Conservation (phyloP, 2,888 invertebrate genomes). For the Tribolium freemani region DNA sequence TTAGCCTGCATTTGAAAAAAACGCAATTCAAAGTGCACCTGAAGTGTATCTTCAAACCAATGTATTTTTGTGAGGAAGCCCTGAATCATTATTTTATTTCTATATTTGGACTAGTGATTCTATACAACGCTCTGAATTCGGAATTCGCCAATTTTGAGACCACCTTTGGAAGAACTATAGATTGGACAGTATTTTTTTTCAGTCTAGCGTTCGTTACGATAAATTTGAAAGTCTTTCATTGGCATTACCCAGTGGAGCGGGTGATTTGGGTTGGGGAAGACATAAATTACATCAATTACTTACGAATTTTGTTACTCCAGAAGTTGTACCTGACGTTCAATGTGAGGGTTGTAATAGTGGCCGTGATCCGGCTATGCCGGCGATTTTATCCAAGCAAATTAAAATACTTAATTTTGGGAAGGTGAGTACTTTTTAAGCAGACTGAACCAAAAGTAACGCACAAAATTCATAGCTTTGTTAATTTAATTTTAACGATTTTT, state of each 20-base stretch:
- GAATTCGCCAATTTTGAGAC: too few relatives aligned
- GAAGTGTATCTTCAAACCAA: too few relatives aligned
- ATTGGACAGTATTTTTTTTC: conserved; percentile 53
- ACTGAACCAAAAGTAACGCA: neutral
- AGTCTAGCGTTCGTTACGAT: conserved; percentile 92
- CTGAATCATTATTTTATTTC: too few relatives aligned
- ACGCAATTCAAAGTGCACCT: too few relatives aligned
- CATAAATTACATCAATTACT: conserved; percentile 81
- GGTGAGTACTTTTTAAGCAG: conserved; percentile 65
- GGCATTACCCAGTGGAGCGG: conserved; percentile 78
- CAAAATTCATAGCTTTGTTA: too few relatives aligned
- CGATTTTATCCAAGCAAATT: conserved; percentile 74
- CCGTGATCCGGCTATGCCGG: conserved; percentile 65
- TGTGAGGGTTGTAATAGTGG: conserved; percentile 80
- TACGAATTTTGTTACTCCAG: conserved; percentile 88
- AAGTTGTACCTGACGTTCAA: conserved; percentile 86
- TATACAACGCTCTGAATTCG: too few relatives aligned
- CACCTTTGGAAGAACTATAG: too few relatives aligned
- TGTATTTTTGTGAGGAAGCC: too few relatives aligned
- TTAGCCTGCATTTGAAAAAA: too few relatives aligned
- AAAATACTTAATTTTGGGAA: conserved; percentile 83
- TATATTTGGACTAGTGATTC: too few relatives aligned
- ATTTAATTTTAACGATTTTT: too few relatives aligned
- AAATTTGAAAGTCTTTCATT: conserved; percentile 92
- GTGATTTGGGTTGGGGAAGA: conserved; percentile 73